Evolutionary conservation across 2,888 invertebrate genomes (phyloP), one percentile per base, ranked within the genome.

Genomic region (Standfussiana lucernea): DNA sequence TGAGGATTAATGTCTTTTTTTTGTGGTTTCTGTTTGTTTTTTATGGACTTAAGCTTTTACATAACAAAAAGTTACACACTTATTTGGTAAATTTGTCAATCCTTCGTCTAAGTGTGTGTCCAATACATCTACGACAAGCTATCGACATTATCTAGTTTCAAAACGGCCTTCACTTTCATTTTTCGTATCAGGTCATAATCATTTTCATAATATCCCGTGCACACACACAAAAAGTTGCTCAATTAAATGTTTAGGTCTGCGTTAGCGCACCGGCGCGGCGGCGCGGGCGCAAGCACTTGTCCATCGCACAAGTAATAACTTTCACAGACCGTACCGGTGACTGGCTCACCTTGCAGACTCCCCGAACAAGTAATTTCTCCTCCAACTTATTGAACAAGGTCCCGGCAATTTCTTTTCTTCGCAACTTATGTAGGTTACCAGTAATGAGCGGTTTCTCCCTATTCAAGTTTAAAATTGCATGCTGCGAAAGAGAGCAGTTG

Each of bases 321-420:
- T 96, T 96, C 96, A 93, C 95, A 90, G 92, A 83, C 93, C 93
- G 92, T 92, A 92, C 91, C 89, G 84, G 90, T 90, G 91, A 93
- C 93, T 92, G 88, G 95, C 91, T 95, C 92, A 93, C 94, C 95
- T 95, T 95, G 94, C 91, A 89, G 69, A 88, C 90, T 90, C 88
- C 89, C 89, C 88, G 86, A 88, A 92, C 93, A 81, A 91, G 94
- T 93, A 94, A 94, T 96, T 96, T 96, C 96, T 94, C 95, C 91
- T 81, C 85, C 87, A 88, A 89, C 84, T 89, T 89, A 92, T 93
- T 93, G 92, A 92, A 93, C 90, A 89, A 91, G 88, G 90, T 93
- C 93, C 94, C 93, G 90, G 90, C 91, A 93, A 94, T 96, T 95
- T 96, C 95, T 96, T 96, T 95, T 96, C 95, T 93, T 94, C 89